Percentiles rank a stretch among this genome's conserved stretches.
Evolutionary conservation across 2,888 invertebrate species (phyloP).

Genomic region (Euproctis similis): DNA sequence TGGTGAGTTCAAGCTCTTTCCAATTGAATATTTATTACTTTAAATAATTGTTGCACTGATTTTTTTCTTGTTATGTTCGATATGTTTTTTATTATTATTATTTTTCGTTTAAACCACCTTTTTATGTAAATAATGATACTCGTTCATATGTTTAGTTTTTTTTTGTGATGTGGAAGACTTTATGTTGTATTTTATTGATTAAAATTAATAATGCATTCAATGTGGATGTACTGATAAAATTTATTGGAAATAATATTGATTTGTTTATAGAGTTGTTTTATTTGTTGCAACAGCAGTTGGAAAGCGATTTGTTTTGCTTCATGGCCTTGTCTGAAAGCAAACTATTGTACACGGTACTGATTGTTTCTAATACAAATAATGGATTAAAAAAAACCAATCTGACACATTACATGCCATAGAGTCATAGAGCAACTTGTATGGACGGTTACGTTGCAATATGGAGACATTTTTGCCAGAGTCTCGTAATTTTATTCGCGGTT

Average conservation of each 20-base stretch:
- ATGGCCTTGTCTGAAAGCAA: slow-evolving; percentile 19
- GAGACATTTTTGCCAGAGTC: no score
- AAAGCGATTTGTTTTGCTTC: slow-evolving; percentile 7
- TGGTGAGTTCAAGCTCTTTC: slow-evolving; percentile 68
- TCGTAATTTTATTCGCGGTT: no score
- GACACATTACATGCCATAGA: no score
- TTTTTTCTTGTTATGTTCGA: slow-evolving; percentile 73
- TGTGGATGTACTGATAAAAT: slow-evolving; percentile 74
- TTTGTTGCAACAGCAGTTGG: slow-evolving; percentile 1
- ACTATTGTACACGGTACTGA: slow-evolving; percentile 17
- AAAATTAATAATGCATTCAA: slow-evolving; percentile 64
- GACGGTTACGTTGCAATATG: no score
- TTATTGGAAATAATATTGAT: slow-evolving; percentile 76
- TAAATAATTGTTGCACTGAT: slow-evolving; percentile 72
- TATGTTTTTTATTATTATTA: no score
- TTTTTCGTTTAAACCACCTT: slow-evolving; percentile 67
- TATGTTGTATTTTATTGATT: slow-evolving; percentile 61
- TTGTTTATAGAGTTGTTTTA: slow-evolving; percentile 58
- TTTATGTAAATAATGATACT: slow-evolving; percentile 67
- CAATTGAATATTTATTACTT: slow-evolving; percentile 72
- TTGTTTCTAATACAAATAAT: slow-evolving; percentile 11
- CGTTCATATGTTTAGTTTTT: slow-evolving; percentile 62
- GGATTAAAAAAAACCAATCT: no score
- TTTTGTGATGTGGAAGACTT: slow-evolving; percentile 59
- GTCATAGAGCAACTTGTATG: no score